Evolutionary conservation across 2,113 vertebrate genomes (phyloP).

Genomic region (Nematolebias whitei): DNA sequence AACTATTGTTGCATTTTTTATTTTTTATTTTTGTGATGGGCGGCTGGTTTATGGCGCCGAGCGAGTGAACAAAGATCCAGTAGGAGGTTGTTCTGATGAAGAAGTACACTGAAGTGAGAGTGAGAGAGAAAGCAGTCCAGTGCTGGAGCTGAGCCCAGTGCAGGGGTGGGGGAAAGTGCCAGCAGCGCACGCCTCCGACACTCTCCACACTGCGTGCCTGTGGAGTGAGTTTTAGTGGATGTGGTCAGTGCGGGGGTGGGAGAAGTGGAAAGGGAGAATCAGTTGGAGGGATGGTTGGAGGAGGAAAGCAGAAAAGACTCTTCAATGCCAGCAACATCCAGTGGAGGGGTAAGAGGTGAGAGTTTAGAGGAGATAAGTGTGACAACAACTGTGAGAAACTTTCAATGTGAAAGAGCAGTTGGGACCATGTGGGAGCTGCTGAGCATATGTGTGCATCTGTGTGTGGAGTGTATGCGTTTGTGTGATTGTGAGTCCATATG

Average conservation of each 20-base stretch:
- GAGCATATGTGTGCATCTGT: conserved; percentile 50
- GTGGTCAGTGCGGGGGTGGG: conserved; percentile 77
- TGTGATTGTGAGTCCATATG: conserved; percentile 48
- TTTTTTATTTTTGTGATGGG: conserved; percentile 33
- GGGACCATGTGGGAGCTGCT: conserved; percentile 48
- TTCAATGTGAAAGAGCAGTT: conserved; percentile 42
- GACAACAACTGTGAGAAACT: conserved; percentile 56
- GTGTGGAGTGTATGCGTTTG: conserved; percentile 42
- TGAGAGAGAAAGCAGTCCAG: conserved; percentile 46
- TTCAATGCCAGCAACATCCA: conserved; percentile 43
- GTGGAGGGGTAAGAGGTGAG: conserved; percentile 44
- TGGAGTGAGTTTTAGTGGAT: conserved; percentile 80
- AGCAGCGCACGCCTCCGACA: conserved; percentile 74
- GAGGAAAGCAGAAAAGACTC: conserved; percentile 49
- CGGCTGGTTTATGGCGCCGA: conserved; percentile 34
- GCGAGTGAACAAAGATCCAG: conserved; percentile 23
- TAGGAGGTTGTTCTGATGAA: conserved; percentile 57
- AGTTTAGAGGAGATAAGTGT: conserved; percentile 52
- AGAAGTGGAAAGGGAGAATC: conserved; percentile 55
- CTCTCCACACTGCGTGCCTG: conserved; percentile 77
- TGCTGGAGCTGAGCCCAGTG: conserved; percentile 66
- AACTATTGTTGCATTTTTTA: conserved; percentile 68
- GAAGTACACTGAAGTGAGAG: conserved; percentile 48
- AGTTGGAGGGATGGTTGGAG: conserved; percentile 49
- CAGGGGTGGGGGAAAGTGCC: conserved; percentile 66